These are phyloP conservation scores for Mugil cephalus DNA, from an alignment of 2,113 vertebrate species.

Conservation along the genomic window DNA sequence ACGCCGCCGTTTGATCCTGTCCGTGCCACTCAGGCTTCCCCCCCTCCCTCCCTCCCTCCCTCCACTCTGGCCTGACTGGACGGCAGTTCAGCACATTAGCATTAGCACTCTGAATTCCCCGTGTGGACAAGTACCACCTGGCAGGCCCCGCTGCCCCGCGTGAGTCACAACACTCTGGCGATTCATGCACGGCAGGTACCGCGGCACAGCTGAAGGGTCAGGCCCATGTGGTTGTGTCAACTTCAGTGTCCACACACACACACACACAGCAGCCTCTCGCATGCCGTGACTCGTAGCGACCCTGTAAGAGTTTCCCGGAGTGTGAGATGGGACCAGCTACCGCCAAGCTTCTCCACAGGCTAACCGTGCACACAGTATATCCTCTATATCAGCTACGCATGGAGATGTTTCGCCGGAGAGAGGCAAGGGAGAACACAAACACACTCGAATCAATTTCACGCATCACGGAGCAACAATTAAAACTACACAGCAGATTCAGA, in stretches of 20 bases:
- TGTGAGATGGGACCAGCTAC: slow-evolving; percentile 41
- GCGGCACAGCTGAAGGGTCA: slow-evolving; percentile 36
- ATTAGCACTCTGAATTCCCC: slow-evolving; percentile 59
- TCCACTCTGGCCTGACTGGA: slow-evolving; percentile 37
- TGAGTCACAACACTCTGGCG: slow-evolving; percentile 54
- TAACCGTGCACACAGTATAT: slow-evolving; percentile 39
- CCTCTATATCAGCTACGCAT: slow-evolving; percentile 48
- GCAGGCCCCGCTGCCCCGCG: slow-evolving; percentile 44
- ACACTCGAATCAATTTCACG: slow-evolving; percentile 59
- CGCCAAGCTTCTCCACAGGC: slow-evolving; percentile 34
- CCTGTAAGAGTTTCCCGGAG: slow-evolving; percentile 63
- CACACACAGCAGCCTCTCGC: slow-evolving; percentile 23
- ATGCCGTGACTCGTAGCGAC: slow-evolving; percentile 15
- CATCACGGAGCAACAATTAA: slow-evolving; percentile 48
- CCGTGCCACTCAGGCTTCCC: neutral
- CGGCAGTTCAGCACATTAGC: slow-evolving; percentile 58
- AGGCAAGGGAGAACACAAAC: slow-evolving; percentile 25
- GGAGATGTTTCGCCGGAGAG: slow-evolving; percentile 46
- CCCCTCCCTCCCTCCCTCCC: too few species aligned
- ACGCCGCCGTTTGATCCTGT: slow-evolving; percentile 8
- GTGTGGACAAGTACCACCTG: slow-evolving; percentile 74
- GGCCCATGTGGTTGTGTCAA: slow-evolving; percentile 46
- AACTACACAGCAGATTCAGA: slow-evolving; percentile 40
- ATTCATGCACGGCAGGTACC: slow-evolving; percentile 66
- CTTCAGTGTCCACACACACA: slow-evolving; percentile 27